These are phyloP conservation scores for Alentia gelatinosa DNA, from an alignment of 2,888 invertebrate genomes.

Conservation along the genomic window DNA sequence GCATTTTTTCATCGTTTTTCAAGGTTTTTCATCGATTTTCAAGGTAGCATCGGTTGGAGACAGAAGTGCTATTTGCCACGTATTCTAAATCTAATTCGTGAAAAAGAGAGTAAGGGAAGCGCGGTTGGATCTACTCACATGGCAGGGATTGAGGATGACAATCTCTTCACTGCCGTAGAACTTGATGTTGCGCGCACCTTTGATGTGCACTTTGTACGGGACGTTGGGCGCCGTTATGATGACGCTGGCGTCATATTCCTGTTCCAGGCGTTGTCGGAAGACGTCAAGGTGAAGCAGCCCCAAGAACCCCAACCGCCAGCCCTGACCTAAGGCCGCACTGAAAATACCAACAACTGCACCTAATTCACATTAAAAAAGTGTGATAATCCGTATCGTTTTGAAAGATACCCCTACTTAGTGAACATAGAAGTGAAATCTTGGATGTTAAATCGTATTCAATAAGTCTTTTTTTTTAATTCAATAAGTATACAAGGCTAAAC, in stretches of 20 bases:
- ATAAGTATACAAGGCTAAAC: no score
- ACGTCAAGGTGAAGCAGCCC: slow-evolving; percentile 83
- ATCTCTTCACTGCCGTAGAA: slow-evolving; percentile 80
- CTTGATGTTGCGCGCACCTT: slow-evolving; percentile 85
- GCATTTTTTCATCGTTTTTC: no score
- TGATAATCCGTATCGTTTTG: background rate
- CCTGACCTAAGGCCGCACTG: slow-evolving; percentile 82
- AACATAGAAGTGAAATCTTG: background rate
- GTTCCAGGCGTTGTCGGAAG: slow-evolving; percentile 82
- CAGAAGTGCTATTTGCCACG: no score
- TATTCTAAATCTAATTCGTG: no score
- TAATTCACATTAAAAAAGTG: no score
- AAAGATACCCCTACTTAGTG: background rate
- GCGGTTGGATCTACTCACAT: slow-evolving; percentile 49
- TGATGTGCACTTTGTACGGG: slow-evolving; percentile 85
- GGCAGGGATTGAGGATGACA: slow-evolving; percentile 78
- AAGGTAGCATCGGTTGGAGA: no score
- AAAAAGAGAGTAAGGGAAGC: no score
- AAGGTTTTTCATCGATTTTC: no score
- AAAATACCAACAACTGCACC: no score
- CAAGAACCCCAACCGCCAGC: slow-evolving; percentile 82
- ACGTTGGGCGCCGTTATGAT: slow-evolving; percentile 83
- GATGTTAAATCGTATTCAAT: no score
- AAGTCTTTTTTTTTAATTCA: no score
- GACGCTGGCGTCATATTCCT: slow-evolving; percentile 82